phyloP scores from a whole-genome alignment of 2,113 vertebrate genomes.

The Pachyramphus minor region DNA sequence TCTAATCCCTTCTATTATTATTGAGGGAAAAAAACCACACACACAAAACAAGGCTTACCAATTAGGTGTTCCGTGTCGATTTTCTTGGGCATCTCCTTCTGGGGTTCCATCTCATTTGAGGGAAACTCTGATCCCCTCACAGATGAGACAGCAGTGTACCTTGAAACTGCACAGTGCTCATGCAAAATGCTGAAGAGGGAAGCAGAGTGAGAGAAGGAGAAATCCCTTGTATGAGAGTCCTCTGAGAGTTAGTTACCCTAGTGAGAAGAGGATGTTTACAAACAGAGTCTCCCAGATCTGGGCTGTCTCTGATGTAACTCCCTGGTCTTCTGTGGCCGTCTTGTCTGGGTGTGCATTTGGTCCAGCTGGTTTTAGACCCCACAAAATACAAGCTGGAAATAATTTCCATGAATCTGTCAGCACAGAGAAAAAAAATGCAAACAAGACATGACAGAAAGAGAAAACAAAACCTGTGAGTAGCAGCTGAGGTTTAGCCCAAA shows the following conservation, averaged over 20 bases:
- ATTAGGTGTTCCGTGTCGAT: conserved; percentile 73
- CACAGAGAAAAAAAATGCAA: neutral
- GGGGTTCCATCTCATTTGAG: conserved; percentile 44
- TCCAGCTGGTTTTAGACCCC: neutral
- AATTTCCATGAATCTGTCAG: neutral
- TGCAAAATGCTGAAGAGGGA: neutral
- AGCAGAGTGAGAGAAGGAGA: neutral
- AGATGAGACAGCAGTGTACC: neutral
- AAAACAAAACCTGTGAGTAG: neutral
- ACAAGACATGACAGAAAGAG: neutral
- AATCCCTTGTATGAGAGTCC: neutral
- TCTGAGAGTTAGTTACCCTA: conserved; percentile 8
- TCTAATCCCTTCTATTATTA: neutral
- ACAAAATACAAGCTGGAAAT: neutral
- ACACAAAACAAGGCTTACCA: conserved; percentile 69
- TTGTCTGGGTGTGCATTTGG: neutral
- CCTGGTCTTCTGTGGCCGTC: rapidly evolving
- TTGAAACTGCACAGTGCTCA: neutral
- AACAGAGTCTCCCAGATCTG: neutral
- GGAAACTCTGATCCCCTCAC: neutral
- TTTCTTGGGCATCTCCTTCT: conserved; percentile 21
- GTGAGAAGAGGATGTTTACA: conserved; percentile 26
- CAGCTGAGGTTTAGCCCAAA: neutral
- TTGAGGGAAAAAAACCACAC: neutral
- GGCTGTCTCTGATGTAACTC: neutral